Evolutionary conservation across 1,140 invertebrate species (phyloP).

Genomic region (Trichonephila clavata): DNA sequence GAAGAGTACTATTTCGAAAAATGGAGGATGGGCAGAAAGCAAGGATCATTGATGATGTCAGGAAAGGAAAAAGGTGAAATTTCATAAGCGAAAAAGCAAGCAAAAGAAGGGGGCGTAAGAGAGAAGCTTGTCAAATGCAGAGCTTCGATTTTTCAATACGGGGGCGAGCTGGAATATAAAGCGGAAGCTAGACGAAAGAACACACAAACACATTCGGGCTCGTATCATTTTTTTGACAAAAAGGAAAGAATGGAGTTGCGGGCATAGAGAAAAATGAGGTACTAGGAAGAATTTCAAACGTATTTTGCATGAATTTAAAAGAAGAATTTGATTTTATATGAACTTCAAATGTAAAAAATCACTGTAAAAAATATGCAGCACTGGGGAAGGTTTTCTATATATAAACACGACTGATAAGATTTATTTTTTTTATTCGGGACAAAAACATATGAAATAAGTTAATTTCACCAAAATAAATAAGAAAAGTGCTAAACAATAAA

Average conservation of each 20-base stretch:
- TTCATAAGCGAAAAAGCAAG: constrained; percentile 28
- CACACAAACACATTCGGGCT: neutral
- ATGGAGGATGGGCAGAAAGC: neutral
- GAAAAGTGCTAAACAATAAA: too few relatives aligned
- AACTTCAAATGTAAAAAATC: too few relatives aligned
- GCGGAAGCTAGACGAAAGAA: neutral
- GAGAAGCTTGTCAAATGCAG: constrained; percentile 30
- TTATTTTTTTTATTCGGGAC: too few relatives aligned
- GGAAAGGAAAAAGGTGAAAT: neutral
- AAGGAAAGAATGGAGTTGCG: neutral
- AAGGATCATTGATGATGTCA: neutral
- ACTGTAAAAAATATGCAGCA: too few relatives aligned
- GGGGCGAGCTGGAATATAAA: neutral
- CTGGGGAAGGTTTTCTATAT: too few relatives aligned
- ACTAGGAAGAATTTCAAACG: too few relatives aligned
- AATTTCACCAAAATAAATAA: too few relatives aligned
- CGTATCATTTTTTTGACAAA: neutral
- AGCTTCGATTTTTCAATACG: constrained; percentile 44
- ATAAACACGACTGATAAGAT: too few relatives aligned
- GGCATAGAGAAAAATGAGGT: too few relatives aligned
- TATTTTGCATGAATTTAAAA: too few relatives aligned
- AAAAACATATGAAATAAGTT: too few relatives aligned
- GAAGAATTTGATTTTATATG: too few relatives aligned
- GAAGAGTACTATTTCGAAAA: neutral
- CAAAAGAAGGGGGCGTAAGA: neutral